Evolutionary conservation across 2,888 invertebrate species (phyloP).

Genomic region (Thereva unica): DNA sequence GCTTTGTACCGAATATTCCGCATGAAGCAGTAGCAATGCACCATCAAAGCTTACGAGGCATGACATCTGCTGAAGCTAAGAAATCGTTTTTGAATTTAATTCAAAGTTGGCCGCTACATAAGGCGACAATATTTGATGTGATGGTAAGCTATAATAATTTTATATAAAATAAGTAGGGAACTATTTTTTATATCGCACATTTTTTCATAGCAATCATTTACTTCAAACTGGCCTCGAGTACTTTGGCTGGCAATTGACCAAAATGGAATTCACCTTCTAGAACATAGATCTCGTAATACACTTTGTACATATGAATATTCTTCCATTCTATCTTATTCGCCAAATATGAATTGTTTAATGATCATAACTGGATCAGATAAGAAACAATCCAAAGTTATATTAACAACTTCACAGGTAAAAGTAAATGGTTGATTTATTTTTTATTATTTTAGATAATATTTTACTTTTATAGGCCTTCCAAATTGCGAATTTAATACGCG

Average conservation of each 20-base stretch:
- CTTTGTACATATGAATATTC: conserved; percentile 90
- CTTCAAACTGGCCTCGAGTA: conserved; percentile 92
- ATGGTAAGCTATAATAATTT: conserved; percentile 65
- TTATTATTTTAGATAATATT: conserved; percentile 6
- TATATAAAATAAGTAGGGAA: background rate
- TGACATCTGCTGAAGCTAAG: conserved; percentile 84
- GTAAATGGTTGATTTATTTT: background rate
- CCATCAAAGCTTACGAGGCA: conserved; percentile 87
- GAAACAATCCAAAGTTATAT: conserved; percentile 92
- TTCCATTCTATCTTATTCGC: conserved; percentile 87
- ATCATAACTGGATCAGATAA: conserved; percentile 88
- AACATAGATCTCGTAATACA: conserved; percentile 84
- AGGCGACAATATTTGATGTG: conserved; percentile 93
- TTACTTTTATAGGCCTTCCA: conserved; percentile 42
- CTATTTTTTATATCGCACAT: conserved; percentile 8
- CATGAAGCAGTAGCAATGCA: conserved; percentile 86
- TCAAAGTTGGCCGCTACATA: conserved; percentile 90
- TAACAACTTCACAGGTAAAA: conserved; percentile 85
- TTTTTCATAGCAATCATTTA: conserved; percentile 84
- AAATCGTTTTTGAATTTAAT: conserved; percentile 91
- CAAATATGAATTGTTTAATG: conserved; percentile 89
- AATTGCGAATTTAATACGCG: conserved; percentile 66
- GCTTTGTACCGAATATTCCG: conserved; percentile 77
- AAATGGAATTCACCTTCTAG: conserved; percentile 85
- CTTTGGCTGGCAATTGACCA: conserved; percentile 94